Evolutionary conservation across 2,888 invertebrate species (phyloP).

Genomic region (Eupithecia vulgata): DNA sequence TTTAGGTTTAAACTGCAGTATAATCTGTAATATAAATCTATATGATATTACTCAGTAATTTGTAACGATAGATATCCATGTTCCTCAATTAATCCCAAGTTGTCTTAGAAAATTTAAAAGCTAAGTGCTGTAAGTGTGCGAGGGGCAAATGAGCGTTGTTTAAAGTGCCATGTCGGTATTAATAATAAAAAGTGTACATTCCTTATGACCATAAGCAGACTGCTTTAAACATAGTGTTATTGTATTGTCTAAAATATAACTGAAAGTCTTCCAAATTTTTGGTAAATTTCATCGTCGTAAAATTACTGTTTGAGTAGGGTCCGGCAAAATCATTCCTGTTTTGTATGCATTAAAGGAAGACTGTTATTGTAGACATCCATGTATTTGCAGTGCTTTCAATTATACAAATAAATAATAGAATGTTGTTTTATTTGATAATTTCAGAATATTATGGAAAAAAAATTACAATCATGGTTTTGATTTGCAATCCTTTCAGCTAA

Average conservation of each 20-base stretch:
- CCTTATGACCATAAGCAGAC: conserved; percentile 34
- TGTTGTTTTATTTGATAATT: conserved; percentile 53
- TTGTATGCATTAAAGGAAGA: conserved; percentile 58
- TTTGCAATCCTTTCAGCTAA: background rate
- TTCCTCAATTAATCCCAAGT: conserved; percentile 30
- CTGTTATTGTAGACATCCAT: conserved; percentile 59
- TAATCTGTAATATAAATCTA: conserved; percentile 23
- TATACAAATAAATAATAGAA: conserved; percentile 59
- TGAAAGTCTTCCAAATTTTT: conserved; percentile 19
- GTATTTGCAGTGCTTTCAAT: conserved; percentile 60
- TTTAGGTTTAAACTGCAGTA: conserved; percentile 20
- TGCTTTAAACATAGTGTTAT: conserved; percentile 26
- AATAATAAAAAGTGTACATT: conserved; percentile 36
- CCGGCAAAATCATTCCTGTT: conserved; percentile 52
- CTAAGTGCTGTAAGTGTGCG: conserved; percentile 24
- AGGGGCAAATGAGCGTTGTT: conserved; percentile 29
- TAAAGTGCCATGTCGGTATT: conserved; percentile 37
- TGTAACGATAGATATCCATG: conserved; percentile 24
- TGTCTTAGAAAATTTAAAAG: conserved; percentile 19
- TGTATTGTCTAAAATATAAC: conserved; percentile 18
- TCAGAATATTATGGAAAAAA: background rate
- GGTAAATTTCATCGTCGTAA: background rate
- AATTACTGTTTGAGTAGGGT: background rate
- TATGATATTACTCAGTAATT: conserved; percentile 25
- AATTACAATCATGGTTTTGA: background rate